A percentile compares a stretch with the other conserved stretches of the same genome.
phyloP scores from a whole-genome alignment of 2,113 vertebrate genomes.

The Clarias macrocephalus region DNA sequence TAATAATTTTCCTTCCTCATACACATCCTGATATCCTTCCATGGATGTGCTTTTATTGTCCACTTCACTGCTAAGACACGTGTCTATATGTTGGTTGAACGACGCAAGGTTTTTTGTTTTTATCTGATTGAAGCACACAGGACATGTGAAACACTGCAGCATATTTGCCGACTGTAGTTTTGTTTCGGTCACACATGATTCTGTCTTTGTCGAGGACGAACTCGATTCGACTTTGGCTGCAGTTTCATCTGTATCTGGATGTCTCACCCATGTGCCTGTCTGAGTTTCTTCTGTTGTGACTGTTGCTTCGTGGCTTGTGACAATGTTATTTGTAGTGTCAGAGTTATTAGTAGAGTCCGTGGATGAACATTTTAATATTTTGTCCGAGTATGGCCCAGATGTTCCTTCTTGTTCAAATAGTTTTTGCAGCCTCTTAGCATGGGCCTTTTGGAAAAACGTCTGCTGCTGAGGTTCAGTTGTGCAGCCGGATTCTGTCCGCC shows the following conservation, averaged over 20 bases:
- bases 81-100: slow-evolving; percentile 87
- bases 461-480: slow-evolving; percentile 58
- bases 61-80: slow-evolving; percentile 73
- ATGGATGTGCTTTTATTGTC: slow-evolving; percentile 17
- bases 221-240: background rate
- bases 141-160: slow-evolving; percentile 77
- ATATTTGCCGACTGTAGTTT: slow-evolving; percentile 6
- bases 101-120: slow-evolving; percentile 70
- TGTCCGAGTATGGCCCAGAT: background rate
- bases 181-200: background rate
- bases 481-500: slow-evolving; percentile 66
- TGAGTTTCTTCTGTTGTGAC: background rate
- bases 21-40: background rate
- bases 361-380: slow-evolving; percentile 9
- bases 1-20: background rate
- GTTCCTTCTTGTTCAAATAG: slow-evolving; percentile 51
- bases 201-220: background rate
- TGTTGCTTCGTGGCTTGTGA: background rate
- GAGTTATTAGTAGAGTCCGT: background rate
- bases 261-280: background rate
- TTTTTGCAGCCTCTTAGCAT: slow-evolving; percentile 63
- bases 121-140: slow-evolving; percentile 83
- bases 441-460: slow-evolving; percentile 71
- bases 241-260: background rate
- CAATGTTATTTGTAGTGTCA: background rate